A percentile compares a stretch with the other conserved stretches of the same genome.
Evolutionary conservation across 2,113 vertebrate species (phyloP).

Genomic region (Numida meleagris): DNA sequence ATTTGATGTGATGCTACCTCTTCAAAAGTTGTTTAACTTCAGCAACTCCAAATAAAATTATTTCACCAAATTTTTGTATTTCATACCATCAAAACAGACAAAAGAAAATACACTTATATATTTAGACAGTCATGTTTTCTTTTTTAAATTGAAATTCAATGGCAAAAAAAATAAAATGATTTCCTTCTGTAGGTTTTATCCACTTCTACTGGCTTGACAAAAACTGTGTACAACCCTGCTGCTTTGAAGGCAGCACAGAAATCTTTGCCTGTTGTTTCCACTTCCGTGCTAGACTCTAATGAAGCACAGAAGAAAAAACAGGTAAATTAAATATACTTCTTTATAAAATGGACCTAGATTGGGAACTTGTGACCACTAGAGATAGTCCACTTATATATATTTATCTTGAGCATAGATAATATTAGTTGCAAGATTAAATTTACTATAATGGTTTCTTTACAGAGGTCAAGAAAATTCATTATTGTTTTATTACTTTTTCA

Average conservation of each 20-base stretch:
- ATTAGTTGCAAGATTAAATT: not conserved
- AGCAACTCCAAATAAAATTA: not conserved
- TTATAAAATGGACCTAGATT: slow-evolving; percentile 48
- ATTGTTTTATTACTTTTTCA: slow-evolving; percentile 9
- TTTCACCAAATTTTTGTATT: slow-evolving; percentile 30
- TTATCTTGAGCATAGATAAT: not conserved
- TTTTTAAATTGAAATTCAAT: slow-evolving; percentile 39
- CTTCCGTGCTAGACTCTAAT: slow-evolving; percentile 80
- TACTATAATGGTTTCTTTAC: not conserved
- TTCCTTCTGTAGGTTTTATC: slow-evolving; percentile 89
- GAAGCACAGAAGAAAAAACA: slow-evolving; percentile 95
- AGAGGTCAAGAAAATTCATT: not conserved
- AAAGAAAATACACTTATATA: slow-evolving; percentile 8
- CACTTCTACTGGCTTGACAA: slow-evolving; percentile 94
- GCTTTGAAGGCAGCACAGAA: slow-evolving; percentile 93
- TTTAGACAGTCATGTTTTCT: slow-evolving; percentile 19
- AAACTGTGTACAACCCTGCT: slow-evolving; percentile 97
- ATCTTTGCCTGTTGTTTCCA: slow-evolving; percentile 76
- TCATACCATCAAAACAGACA: slow-evolving; percentile 10
- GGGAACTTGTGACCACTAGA: slow-evolving; percentile 20
- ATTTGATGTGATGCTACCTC: not conserved
- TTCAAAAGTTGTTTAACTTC: not conserved
- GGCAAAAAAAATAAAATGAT: slow-evolving; percentile 70
- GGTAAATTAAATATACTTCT: slow-evolving; percentile 77
- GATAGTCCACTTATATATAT: not conserved